phyloP scores from a whole-genome alignment of 2,797 vertebrate species.

The Sebastes hubbsi region DNA sequence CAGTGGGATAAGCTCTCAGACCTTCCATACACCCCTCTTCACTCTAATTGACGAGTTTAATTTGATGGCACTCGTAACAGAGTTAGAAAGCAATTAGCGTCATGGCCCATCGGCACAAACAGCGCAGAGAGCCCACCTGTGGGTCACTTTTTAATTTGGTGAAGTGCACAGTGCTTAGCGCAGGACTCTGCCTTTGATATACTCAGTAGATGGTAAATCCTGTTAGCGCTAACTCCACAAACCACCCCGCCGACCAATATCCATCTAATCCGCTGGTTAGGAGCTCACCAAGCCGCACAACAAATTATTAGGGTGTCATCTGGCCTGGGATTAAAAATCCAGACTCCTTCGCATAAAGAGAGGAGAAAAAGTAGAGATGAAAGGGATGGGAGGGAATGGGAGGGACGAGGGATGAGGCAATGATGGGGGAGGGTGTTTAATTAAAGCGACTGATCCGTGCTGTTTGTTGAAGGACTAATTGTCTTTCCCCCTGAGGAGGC shows the following conservation, averaged over 20 bases:
- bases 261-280: slow-evolving; percentile 85
- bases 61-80: slow-evolving; percentile 86
- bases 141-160: slow-evolving; percentile 88
- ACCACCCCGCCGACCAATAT: slow-evolving; percentile 78
- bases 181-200: slow-evolving; percentile 83
- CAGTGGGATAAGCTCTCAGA: slow-evolving; percentile 74
- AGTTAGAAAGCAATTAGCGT: slow-evolving; percentile 88
- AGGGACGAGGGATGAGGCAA: slow-evolving; percentile 59
- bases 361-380: slow-evolving; percentile 52
- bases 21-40: slow-evolving; percentile 70
- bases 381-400: slow-evolving; percentile 41
- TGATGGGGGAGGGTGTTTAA: slow-evolving; percentile 81
- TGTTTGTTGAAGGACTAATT: slow-evolving; percentile 86
- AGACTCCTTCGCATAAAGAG: slow-evolving; percentile 56
- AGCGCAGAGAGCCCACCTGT: slow-evolving; percentile 83
- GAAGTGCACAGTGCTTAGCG: slow-evolving; percentile 86
- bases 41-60: slow-evolving; percentile 83
- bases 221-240: slow-evolving; percentile 84
- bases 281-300: slow-evolving; percentile 75
- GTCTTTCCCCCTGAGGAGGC: slow-evolving; percentile 80
- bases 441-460: slow-evolving; percentile 83
- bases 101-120: slow-evolving; percentile 79
- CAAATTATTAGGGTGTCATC: slow-evolving; percentile 84
- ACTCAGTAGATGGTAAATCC: slow-evolving; percentile 87
- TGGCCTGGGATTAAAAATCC: slow-evolving; percentile 75